Evolutionary conservation across 1,140 invertebrate species (phyloP), one percentile per base, ranked within the genome.

Genomic region (Eurosta solidaginis): DNA sequence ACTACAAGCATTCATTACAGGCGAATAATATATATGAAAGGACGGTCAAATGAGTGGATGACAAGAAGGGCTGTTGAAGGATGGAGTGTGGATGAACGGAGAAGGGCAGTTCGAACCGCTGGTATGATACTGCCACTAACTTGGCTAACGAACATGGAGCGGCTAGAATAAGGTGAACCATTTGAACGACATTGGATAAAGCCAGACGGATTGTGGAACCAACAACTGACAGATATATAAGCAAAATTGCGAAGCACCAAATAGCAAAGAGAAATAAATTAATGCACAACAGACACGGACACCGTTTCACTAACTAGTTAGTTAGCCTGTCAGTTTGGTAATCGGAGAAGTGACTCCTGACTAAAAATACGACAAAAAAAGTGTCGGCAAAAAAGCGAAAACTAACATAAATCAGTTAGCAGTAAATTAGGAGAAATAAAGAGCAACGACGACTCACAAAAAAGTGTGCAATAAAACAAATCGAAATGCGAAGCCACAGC

Each of bases 291-390:
- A 47, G 45, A 47, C 45, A 47, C 45, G 45, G 45, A 47, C 45
- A n/a, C 42, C 42, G 42, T 6, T 9, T 5, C 9, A 22, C 36
- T 40, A 68, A 68, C 59, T 36, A 33, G 50, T 54, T 68, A 68
- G 59, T 40, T 40, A 5, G n/a, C 27, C 59, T 68, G 59, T 68
- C 59, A 68, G 59, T 68, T 68, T 68, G 59, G 59, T 40, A 68
- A 68, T 68, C 59, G 1, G 59, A 68, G 59, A 40, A 68, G 59
- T 68, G 33, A 68, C 59, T 68, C 20, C 12, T 2, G 25, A 29
- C 9, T 25, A 17, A 3, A 54, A 40, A 63, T 0, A 63, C 5
- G 17, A 27, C n/a, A 20, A 29, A 40, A 42, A 52, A 68, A 68
- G 33, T 68, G 7, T 29, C 59, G 25, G 22, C 33, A 68, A 68